phyloP scores from a whole-genome alignment of 2,888 invertebrate species.

The Tenthredo livida region DNA sequence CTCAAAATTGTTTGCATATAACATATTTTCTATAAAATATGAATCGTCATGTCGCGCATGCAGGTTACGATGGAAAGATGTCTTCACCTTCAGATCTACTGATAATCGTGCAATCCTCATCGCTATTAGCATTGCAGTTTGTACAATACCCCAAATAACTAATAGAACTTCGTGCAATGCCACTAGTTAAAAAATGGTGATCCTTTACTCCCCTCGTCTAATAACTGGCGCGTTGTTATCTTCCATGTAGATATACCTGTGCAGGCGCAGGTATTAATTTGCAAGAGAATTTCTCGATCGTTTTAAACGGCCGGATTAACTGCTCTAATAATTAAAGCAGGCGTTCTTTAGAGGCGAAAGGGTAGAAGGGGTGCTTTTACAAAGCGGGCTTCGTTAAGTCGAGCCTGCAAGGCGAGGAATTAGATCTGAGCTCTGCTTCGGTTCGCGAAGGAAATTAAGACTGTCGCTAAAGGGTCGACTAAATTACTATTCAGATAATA shows the following conservation, averaged over 20 bases:
- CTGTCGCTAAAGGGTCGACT: constrained; percentile 51
- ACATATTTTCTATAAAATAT: constrained; percentile 20
- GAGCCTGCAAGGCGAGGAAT: constrained; percentile 40
- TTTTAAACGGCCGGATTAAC: constrained; percentile 47
- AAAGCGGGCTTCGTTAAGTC: constrained; percentile 46
- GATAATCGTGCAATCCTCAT: neutral
- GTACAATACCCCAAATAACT: neutral
- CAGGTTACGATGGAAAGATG: neutral
- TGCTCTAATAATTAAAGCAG: constrained; percentile 52
- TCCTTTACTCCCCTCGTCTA: neutral
- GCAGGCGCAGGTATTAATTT: constrained; percentile 28
- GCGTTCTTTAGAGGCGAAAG: constrained; percentile 43
- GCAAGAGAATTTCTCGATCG: constrained; percentile 42
- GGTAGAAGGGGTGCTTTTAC: constrained; percentile 47
- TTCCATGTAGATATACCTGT: neutral
- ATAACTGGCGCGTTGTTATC: neutral
- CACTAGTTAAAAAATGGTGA: neutral
- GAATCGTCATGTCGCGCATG: neutral
- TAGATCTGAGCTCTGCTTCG: constrained; percentile 48
- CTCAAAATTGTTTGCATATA: constrained; percentile 1
- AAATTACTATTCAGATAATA: constrained; percentile 47
- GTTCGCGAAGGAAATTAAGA: constrained; percentile 47
- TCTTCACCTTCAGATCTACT: neutral
- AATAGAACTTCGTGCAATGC: neutral
- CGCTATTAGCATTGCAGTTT: neutral